phyloP scores from a whole-genome alignment of 2,797 vertebrate species.

The Centroberyx gerrardi region DNA sequence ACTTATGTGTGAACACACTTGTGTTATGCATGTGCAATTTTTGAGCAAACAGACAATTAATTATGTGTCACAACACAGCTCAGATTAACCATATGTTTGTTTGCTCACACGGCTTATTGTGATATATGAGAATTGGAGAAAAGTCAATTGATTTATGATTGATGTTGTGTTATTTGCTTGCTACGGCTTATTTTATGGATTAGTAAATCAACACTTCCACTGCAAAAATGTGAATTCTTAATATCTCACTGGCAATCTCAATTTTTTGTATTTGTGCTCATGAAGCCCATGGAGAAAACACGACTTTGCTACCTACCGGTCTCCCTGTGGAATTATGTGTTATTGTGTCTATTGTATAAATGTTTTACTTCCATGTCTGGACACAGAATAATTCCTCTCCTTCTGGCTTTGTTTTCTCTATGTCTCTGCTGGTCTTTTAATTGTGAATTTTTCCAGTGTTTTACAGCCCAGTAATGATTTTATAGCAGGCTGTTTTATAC shows the following conservation, averaged over 20 bases:
- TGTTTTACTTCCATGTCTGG: conserved; percentile 73
- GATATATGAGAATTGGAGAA: conserved; percentile 23
- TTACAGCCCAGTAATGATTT: conserved; percentile 81
- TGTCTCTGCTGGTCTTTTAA: conserved; percentile 70
- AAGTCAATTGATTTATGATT: conserved; percentile 42
- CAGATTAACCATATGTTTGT: conserved; percentile 45
- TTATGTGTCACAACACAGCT: conserved; percentile 56
- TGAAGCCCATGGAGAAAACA: conserved; percentile 44
- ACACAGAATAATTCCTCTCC: conserved; percentile 61
- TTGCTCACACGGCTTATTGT: conserved; percentile 21
- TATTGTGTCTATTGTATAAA: conserved; percentile 68
- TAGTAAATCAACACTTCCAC: conserved; percentile 27
- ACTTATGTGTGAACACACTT: conserved; percentile 39
- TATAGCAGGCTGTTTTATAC: conserved; percentile 78
- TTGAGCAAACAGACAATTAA: conserved; percentile 56
- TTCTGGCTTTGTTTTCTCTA: conserved; percentile 74
- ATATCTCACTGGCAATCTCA: conserved; percentile 11
- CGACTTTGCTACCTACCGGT: conserved; percentile 8
- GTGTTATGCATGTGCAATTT: conserved; percentile 55
- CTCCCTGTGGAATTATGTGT: conserved; percentile 34
- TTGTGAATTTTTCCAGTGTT: conserved; percentile 75
- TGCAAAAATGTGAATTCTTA: conserved; percentile 27
- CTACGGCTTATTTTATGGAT: conserved; percentile 40
- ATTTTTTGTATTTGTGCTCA: background rate
- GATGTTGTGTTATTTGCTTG: conserved; percentile 40